phyloP scores from a whole-genome alignment of 2,113 vertebrate species.

The Menidia beryllina region DNA sequence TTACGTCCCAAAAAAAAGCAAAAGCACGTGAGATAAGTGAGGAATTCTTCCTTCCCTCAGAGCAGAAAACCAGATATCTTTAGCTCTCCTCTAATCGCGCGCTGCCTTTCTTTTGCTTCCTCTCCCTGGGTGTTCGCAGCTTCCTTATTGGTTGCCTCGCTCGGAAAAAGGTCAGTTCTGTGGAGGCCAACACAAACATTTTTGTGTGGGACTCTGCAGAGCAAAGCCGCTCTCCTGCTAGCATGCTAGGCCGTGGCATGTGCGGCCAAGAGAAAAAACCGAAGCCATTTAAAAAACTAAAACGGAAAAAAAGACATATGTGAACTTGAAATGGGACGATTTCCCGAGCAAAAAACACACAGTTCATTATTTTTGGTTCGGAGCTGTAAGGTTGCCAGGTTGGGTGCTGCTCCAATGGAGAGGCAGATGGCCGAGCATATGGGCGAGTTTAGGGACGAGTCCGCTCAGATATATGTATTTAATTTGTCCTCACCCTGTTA shows the following conservation, averaged over 20 bases:
- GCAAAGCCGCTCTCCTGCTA: slow-evolving; percentile 63
- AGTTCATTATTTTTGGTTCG: slow-evolving; percentile 60
- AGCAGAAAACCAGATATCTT: slow-evolving; percentile 3
- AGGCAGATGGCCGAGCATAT: slow-evolving; percentile 65
- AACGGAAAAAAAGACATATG: slow-evolving; percentile 57
- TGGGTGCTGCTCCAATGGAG: slow-evolving; percentile 59
- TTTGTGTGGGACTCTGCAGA: slow-evolving; percentile 69
- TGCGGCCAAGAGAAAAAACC: slow-evolving; percentile 57
- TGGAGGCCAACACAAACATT: slow-evolving; percentile 82
- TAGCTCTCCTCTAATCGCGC: slow-evolving; percentile 33
- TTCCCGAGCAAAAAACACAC: slow-evolving; percentile 56
- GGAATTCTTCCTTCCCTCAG: slow-evolving; percentile 16
- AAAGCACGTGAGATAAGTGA: not conserved
- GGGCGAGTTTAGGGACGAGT: slow-evolving; percentile 53
- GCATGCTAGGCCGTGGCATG: slow-evolving; percentile 65
- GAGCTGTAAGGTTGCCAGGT: slow-evolving; percentile 62
- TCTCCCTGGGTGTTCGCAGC: slow-evolving; percentile 74
- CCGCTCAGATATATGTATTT: slow-evolving; percentile 33
- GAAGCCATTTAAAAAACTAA: slow-evolving; percentile 46
- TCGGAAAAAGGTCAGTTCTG: slow-evolving; percentile 86
- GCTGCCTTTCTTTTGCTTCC: slow-evolving; percentile 24
- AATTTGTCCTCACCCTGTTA: slow-evolving; percentile 41
- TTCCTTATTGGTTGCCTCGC: slow-evolving; percentile 84
- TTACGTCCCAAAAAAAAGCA: too few relatives aligned
- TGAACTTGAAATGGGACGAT: slow-evolving; percentile 61